Percentiles rank a stretch among this genome's conserved stretches.
Conservation (phyloP, 2,888 invertebrate species). For the Chymomyza amoena region DNA sequence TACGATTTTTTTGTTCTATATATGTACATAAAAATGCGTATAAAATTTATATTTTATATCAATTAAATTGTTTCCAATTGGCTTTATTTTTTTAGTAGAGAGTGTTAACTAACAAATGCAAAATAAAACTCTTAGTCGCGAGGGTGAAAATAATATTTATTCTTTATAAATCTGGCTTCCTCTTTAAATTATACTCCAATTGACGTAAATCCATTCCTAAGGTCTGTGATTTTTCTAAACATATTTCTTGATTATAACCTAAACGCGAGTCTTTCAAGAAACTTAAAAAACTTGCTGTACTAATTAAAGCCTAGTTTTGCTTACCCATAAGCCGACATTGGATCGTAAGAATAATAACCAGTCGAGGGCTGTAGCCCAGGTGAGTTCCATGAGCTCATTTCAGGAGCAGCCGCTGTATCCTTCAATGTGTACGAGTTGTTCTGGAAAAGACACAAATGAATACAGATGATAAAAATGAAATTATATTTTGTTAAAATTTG, state of each 20-base stretch:
- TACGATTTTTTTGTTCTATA: neutral
- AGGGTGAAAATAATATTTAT: too few species aligned
- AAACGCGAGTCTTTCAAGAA: too few species aligned
- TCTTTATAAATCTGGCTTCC: too few species aligned
- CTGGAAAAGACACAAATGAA: conserved; percentile 81
- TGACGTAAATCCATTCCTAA: too few species aligned
- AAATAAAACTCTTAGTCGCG: too few species aligned
- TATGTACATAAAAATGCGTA: neutral
- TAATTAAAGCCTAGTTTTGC: conserved; percentile 75
- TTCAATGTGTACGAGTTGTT: conserved; percentile 94
- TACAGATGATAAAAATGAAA: conserved; percentile 3
- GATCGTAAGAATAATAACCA: conserved; percentile 96
- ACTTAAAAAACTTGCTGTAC: too few species aligned
- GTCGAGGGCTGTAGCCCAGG: conserved; percentile 93
- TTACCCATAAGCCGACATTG: conserved; percentile 95
- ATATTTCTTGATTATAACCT: too few species aligned
- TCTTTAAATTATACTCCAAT: too few species aligned
- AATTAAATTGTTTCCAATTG: neutral
- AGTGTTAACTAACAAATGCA: too few species aligned
- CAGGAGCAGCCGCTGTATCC: conserved; percentile 89
- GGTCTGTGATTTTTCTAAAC: too few species aligned
- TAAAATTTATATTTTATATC: neutral
- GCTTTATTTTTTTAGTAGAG: neutral
- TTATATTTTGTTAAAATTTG: conserved; percentile 50
- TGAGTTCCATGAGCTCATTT: conserved; percentile 95